Percentiles rank a stretch among this genome's conserved stretches.
phyloP scores from a whole-genome alignment of 2,113 vertebrate species.

The Bostrychus sinensis region DNA sequence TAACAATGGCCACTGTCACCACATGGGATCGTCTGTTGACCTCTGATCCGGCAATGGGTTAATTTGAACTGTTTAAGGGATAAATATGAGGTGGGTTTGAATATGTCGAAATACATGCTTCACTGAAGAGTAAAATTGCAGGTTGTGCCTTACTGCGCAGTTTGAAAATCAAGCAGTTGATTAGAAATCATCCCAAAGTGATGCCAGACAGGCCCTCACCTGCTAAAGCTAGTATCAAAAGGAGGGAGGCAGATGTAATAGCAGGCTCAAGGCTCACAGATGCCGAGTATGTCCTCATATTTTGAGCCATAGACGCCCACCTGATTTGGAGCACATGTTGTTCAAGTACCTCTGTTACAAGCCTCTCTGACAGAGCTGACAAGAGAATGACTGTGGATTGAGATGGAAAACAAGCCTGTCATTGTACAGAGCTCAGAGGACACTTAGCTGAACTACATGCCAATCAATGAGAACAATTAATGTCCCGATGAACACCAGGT shows the following conservation, averaged over 20 bases:
- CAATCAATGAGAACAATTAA: conserved; percentile 68
- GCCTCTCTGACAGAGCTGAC: conserved; percentile 31
- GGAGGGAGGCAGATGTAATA: conserved; percentile 18
- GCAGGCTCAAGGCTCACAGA: conserved; percentile 10
- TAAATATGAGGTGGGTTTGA: neutral
- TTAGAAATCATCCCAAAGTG: conserved; percentile 49
- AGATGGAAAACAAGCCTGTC: conserved; percentile 38
- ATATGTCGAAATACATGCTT: conserved; percentile 12
- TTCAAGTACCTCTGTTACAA: conserved; percentile 12
- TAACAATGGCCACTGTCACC: neutral
- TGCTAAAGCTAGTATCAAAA: conserved; percentile 15
- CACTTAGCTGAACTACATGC: conserved; percentile 45
- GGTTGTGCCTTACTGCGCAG: conserved; percentile 2
- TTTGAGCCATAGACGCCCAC: conserved; percentile 6
- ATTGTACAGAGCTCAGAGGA: conserved; percentile 48
- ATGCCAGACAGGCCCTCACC: conserved; percentile 35
- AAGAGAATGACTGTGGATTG: conserved; percentile 21
- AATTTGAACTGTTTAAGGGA: conserved; percentile 3
- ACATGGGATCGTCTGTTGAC: neutral
- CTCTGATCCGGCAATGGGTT: neutral
- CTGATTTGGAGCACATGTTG: conserved; percentile 21
- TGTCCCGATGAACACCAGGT: conserved; percentile 56
- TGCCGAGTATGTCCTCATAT: conserved; percentile 10
- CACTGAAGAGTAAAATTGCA: conserved; percentile 40
- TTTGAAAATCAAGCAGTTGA: conserved; percentile 44